Evolutionary conservation across 2,888 invertebrate genomes (phyloP), one percentile per base, ranked within the genome.

Genomic region (Drosophila rellima): DNA sequence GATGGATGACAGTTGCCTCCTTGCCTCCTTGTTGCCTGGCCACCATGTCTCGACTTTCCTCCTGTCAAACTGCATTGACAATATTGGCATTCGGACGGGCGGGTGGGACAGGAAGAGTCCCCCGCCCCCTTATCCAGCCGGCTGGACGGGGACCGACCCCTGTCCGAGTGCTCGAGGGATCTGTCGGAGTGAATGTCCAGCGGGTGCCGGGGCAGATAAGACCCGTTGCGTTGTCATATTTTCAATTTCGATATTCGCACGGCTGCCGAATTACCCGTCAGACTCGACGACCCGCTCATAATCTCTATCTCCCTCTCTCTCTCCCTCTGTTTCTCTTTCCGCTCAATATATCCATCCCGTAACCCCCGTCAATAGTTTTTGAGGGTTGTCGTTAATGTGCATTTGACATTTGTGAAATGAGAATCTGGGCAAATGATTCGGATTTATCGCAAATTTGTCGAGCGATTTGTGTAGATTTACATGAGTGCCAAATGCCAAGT

Each of bases 351-450:
- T 10, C 8, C 15, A 13, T 50, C 10, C 66, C 61, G 52, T 57
- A 69, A 63, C 70, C 80, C 73, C 84, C 78, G 69, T 82, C 81
- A 83, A 80, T 78, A 71, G 54, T 78, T 60, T 44, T 45, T 64
- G 69, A 64, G 72, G 80, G 74, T 78, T 73, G 66, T 56, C 75
- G 86, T 82, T 86, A 84, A 84, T 88, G 83, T 84, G 83, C 88
- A 82, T 84, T 84, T 84, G 83, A 84, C 83, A 78, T 84, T 84
- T 82, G 86, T 80, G 80, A 84, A 84, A 84, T 84, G 86, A 86
- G 89, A 84, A 88, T 88, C 86, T 70, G 88, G 81, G 86, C 88
- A 84, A 84, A 84, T 84, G 84, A 84, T 82, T 78, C 81, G 83
- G 83, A 84, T 84, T 84, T 84, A 84, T 84, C 64, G 83, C 88